These are phyloP conservation scores for Lepus europaeus DNA, from an alignment of 2,113 vertebrate species.

Conservation along the genomic window DNA sequence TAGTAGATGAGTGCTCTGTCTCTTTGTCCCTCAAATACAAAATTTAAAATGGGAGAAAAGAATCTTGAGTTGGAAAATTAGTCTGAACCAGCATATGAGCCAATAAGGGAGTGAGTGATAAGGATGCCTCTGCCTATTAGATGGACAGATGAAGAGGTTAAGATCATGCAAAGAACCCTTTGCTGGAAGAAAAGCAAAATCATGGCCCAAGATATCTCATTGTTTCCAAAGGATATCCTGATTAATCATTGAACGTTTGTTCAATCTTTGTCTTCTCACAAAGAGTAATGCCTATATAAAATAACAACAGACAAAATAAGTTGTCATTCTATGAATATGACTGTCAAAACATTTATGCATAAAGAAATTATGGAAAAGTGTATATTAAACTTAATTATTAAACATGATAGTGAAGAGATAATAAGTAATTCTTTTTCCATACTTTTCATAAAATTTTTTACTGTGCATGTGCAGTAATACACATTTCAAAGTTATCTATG, in stretches of 20 bases:
- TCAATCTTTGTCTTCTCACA: not conserved
- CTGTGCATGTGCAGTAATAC: not conserved
- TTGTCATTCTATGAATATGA: not conserved
- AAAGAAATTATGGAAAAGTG: not conserved
- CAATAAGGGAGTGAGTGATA: not conserved
- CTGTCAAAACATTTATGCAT: not conserved
- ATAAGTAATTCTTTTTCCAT: not conserved
- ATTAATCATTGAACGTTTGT: not conserved
- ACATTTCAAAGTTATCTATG: not conserved
- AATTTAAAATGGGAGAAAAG: not conserved
- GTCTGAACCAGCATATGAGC: not conserved
- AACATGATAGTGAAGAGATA: not conserved
- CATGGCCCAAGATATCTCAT: not conserved
- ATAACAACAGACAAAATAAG: not conserved
- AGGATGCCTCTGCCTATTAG: not conserved
- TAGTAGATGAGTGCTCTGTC: too few species aligned
- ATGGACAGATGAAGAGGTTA: not conserved
- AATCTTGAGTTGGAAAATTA: not conserved
- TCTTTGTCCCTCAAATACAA: too few species aligned
- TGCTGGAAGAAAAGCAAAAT: not conserved
- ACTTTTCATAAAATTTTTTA: not conserved
- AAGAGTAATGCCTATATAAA: not conserved
- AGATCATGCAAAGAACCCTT: not conserved
- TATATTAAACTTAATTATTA: not conserved
- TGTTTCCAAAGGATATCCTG: not conserved